These are phyloP conservation scores for Amblyjoppa proteus DNA, from an alignment of 2,888 invertebrate species.

Conservation along the genomic window DNA sequence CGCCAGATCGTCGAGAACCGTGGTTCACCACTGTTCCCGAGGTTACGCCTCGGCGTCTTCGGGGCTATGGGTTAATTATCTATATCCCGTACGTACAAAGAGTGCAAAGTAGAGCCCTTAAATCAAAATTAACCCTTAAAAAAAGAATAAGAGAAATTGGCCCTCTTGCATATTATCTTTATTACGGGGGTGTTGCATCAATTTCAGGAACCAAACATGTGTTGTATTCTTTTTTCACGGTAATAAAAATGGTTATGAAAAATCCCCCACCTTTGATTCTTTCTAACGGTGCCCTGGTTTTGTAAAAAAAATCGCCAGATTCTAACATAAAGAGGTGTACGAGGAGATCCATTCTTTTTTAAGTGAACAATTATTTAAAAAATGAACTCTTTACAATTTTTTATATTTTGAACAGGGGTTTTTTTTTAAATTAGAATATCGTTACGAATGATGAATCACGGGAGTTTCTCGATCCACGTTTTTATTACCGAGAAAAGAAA, in stretches of 20 bases:
- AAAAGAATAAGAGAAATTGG: background rate
- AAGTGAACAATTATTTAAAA: background rate
- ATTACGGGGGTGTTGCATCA: background rate
- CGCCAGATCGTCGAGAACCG: conserved; percentile 72
- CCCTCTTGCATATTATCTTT: background rate
- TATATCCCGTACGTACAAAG: conserved; percentile 81
- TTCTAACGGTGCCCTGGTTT: no score
- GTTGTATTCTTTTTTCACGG: no score
- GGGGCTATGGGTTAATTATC: conserved; percentile 81
- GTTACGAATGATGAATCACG: no score
- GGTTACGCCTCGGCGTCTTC: conserved; percentile 79
- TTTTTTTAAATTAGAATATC: no score
- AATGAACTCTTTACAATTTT: no score
- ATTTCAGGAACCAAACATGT: no score
- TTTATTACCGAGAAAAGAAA: no score
- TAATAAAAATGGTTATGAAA: no score
- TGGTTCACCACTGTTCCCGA: conserved; percentile 53
- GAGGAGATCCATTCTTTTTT: background rate
- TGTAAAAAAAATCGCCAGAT: background rate
- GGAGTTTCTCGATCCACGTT: no score
- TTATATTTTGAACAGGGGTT: no score
- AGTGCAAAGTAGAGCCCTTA: background rate
- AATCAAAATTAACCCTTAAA: background rate
- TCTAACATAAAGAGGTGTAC: background rate
- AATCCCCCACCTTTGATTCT: no score